phyloP scores from a whole-genome alignment of 1,140 invertebrate species.

The Leucophenga varia region DNA sequence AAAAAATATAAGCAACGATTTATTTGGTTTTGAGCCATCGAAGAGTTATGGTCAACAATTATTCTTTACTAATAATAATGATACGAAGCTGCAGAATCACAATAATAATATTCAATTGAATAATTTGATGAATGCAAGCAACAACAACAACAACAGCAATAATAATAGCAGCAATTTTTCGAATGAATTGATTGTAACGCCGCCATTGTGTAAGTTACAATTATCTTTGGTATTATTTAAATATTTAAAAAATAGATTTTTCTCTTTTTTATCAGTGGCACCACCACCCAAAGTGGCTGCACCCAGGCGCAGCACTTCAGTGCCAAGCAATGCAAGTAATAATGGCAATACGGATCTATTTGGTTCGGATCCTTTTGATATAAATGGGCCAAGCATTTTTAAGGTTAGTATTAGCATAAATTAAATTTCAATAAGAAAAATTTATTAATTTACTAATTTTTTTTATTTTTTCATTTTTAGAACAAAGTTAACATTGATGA shows the following conservation, averaged over 20 bases:
- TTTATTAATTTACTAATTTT: too few species aligned
- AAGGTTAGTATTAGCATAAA: constrained; percentile 43
- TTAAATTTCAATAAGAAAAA: too few species aligned
- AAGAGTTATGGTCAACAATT: constrained; percentile 58
- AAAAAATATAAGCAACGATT: constrained; percentile 49
- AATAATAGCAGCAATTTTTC: constrained; percentile 42
- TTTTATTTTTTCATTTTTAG: constrained; percentile 24
- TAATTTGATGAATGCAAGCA: constrained; percentile 38
- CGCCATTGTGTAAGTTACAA: constrained; percentile 66
- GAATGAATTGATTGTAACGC: constrained; percentile 55
- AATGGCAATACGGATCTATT: constrained; percentile 65
- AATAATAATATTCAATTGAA: constrained; percentile 26
- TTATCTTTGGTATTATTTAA: not conserved
- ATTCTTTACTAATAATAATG: constrained; percentile 42
- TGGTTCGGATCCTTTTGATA: constrained; percentile 66
- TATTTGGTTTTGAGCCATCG: constrained; percentile 48
- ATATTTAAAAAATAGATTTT: not conserved
- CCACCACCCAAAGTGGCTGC: constrained; percentile 73
- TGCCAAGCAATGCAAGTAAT: constrained; percentile 25
- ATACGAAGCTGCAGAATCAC: constrained; percentile 42
- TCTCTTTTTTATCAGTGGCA: constrained; percentile 64
- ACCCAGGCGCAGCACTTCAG: constrained; percentile 48
- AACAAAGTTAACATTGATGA: constrained; percentile 65
- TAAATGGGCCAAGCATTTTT: constrained; percentile 48
- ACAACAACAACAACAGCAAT: constrained; percentile 23